Conservation (phyloP, 2,797 vertebrate species). For the Sebastes elongatus region DNA sequence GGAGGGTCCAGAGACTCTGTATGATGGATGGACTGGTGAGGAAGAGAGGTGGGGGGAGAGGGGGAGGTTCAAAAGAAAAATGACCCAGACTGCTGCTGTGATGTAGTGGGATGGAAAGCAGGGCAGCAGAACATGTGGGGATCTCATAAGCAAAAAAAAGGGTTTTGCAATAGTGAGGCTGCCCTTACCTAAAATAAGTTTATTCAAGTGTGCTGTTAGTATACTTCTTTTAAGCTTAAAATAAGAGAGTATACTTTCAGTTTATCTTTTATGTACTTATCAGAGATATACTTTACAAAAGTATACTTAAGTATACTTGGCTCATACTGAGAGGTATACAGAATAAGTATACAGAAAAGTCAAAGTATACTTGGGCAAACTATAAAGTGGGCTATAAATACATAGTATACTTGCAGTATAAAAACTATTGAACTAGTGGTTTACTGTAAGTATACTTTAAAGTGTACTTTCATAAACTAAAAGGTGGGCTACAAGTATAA, state of each 20-base stretch:
- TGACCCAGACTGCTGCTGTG: constrained; percentile 65
- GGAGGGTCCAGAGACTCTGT: constrained; percentile 57
- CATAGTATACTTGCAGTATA: too few species aligned
- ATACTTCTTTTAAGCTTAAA: accelerated
- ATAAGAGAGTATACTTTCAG: too few species aligned
- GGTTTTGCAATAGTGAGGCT: constrained; percentile 3
- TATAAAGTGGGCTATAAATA: too few species aligned
- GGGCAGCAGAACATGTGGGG: constrained; percentile 62
- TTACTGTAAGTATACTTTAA: accelerated
- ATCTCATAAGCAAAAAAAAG: constrained; percentile 65
- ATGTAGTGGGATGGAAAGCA: constrained; percentile 49
- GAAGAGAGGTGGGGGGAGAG: constrained; percentile 29
- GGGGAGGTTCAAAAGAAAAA: constrained; percentile 72
- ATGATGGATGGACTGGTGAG: constrained; percentile 80
- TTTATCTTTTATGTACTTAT: too few species aligned
- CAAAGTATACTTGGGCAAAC: too few species aligned
- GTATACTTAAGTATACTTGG: too few species aligned
- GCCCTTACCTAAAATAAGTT: background rate
- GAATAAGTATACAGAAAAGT: too few species aligned
- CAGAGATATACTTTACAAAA: too few species aligned
- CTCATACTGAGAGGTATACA: too few species aligned
- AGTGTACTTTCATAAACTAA: too few species aligned
- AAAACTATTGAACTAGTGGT: accelerated
- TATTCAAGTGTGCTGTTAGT: too few species aligned
- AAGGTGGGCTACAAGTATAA: too few species aligned